These are phyloP conservation scores for Eumerus sabulonum DNA, from an alignment of 2,888 invertebrate species.

Conservation along the genomic window DNA sequence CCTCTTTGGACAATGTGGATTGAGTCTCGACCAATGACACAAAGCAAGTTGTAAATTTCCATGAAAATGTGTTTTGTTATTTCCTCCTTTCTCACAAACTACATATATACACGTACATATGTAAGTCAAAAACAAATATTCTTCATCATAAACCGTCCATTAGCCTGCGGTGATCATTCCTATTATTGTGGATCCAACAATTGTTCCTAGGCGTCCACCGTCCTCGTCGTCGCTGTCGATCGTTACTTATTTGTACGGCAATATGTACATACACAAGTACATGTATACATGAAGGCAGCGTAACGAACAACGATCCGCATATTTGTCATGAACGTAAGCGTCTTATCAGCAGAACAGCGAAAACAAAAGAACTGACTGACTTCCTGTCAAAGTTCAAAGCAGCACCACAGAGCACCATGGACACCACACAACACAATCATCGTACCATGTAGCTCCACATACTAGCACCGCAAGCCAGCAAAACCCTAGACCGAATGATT, in stretches of 20 bases:
- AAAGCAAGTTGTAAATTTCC: no score
- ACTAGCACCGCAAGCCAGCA: no score
- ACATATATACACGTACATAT: no score
- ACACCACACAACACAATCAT: not conserved
- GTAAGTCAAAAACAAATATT: no score
- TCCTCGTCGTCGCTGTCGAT: no score
- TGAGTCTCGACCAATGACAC: no score
- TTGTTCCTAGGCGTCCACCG: not conserved
- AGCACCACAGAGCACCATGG: constrained; percentile 41
- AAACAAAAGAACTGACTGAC: constrained; percentile 66
- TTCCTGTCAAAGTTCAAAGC: constrained; percentile 70
- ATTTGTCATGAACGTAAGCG: constrained; percentile 48
- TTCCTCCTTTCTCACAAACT: no score
- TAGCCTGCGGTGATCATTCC: not conserved
- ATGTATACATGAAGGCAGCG: constrained; percentile 33
- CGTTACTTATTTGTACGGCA: not conserved
- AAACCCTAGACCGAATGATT: not conserved
- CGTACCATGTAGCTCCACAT: no score
- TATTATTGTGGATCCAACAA: not conserved
- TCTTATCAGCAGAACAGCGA: constrained; percentile 61
- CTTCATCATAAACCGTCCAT: not conserved
- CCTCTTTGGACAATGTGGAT: no score
- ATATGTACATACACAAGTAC: not conserved
- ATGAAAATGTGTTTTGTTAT: no score
- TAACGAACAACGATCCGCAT: constrained; percentile 59